Evolutionary conservation across 2,888 invertebrate species (phyloP).

Genomic region (Camponotus fellah): DNA sequence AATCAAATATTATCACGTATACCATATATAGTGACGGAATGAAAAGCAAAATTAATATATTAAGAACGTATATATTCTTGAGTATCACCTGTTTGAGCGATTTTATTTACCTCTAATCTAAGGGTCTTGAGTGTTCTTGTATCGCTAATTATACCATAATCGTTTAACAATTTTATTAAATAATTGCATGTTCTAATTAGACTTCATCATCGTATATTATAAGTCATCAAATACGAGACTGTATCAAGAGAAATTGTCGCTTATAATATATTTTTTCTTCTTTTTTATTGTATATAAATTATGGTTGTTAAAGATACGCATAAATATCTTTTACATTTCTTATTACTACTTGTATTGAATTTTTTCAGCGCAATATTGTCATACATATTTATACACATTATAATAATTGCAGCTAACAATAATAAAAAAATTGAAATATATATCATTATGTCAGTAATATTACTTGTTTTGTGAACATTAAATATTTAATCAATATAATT

Average conservation of each 20-base stretch:
- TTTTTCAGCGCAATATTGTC: constrained; percentile 11
- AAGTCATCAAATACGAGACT: constrained; percentile 11
- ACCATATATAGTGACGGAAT: not conserved
- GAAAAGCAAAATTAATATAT: not conserved
- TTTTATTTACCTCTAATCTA: constrained; percentile 58
- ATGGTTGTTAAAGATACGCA: constrained; percentile 53
- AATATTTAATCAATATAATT: not conserved
- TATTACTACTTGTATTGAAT: constrained; percentile 3
- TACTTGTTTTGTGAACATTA: not conserved
- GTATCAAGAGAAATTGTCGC: not conserved
- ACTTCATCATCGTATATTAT: constrained; percentile 15
- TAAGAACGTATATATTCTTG: not conserved
- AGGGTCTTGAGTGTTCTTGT: constrained; percentile 68
- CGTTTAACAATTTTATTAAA: constrained; percentile 73
- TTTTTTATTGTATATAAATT: constrained; percentile 80
- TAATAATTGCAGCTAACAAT: not conserved
- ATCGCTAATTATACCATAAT: constrained; percentile 65
- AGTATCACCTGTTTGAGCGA: constrained; percentile 2
- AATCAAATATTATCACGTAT: not conserved
- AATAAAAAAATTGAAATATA: constrained; percentile 23
- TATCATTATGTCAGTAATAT: not conserved
- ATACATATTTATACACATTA: constrained; percentile 26
- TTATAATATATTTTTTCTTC: constrained; percentile 10
- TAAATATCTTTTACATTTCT: not conserved
- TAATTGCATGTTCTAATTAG: constrained; percentile 72